phyloP scores from a whole-genome alignment of 2,888 invertebrate species.

The Chloroclystis v-ata region DNA sequence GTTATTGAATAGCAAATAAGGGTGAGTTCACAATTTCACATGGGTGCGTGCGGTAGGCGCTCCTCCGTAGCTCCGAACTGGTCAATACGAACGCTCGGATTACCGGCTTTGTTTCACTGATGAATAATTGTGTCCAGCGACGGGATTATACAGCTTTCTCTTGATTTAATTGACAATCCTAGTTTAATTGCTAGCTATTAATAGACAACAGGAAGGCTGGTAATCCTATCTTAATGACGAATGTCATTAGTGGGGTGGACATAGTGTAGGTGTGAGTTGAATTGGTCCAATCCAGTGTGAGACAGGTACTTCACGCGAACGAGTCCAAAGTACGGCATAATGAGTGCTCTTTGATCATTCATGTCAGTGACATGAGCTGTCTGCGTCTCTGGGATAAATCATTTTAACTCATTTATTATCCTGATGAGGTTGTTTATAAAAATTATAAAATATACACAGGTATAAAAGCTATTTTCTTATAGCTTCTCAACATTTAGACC shows the following conservation, averaged over 20 bases:
- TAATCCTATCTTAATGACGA: conserved; percentile 43
- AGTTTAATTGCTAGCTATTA: conserved; percentile 67
- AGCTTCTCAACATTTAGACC: too few species aligned
- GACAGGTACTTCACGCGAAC: conserved; percentile 21
- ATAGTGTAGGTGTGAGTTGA: conserved; percentile 12
- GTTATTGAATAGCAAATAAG: conserved; percentile 57
- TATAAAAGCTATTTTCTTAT: too few species aligned
- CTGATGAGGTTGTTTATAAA: too few species aligned
- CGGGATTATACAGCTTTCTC: conserved; percentile 69
- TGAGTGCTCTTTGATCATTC: conserved; percentile 21
- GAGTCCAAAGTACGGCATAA: conserved; percentile 23
- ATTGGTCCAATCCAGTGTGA: conserved; percentile 6
- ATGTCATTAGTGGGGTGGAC: conserved; percentile 18
- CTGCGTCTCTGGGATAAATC: neutral
- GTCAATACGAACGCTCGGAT: conserved; percentile 63
- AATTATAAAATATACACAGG: too few species aligned
- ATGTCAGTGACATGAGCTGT: neutral
- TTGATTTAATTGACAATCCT: conserved; percentile 73
- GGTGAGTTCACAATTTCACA: conserved; percentile 38
- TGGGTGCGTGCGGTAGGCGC: conserved; percentile 29
- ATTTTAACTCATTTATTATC: too few species aligned
- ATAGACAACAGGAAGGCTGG: conserved; percentile 51
- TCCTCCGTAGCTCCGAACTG: conserved; percentile 42
- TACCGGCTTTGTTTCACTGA: conserved; percentile 69
- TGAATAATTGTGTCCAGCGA: conserved; percentile 74